phyloP scores from a whole-genome alignment of 2,113 vertebrate genomes.

The Periophthalmodon schlosseri region DNA sequence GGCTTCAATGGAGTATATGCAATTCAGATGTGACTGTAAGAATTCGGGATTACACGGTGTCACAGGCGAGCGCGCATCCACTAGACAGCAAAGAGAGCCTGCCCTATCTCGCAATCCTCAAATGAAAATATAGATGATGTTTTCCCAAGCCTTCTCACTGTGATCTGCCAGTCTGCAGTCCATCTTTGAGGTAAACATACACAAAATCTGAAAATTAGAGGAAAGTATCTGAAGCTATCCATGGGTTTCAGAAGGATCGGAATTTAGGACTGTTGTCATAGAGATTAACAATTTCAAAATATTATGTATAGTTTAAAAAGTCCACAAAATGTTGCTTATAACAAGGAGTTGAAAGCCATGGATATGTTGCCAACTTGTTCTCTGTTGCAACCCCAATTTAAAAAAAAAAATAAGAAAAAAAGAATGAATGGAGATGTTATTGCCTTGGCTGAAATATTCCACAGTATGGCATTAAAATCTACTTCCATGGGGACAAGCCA shows the following conservation, averaged over 20 bases:
- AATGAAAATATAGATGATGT: not conserved
- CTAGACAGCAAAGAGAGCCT: too few relatives aligned
- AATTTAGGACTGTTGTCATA: too few relatives aligned
- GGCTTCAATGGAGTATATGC: not conserved
- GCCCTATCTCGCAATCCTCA: not conserved
- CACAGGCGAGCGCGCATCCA: not conserved
- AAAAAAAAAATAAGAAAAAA: too few relatives aligned
- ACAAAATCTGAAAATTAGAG: not conserved
- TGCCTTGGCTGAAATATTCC: too few relatives aligned
- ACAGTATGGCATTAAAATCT: not conserved
- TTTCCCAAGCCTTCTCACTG: not conserved
- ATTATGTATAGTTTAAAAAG: too few relatives aligned
- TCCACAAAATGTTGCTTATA: too few relatives aligned
- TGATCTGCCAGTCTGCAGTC: not conserved
- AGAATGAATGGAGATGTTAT: not conserved
- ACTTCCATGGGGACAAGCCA: too few relatives aligned
- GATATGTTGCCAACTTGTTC: too few relatives aligned
- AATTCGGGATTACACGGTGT: not conserved
- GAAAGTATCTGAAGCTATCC: not conserved
- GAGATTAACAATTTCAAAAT: too few relatives aligned
- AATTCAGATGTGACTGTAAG: constrained; percentile 3
- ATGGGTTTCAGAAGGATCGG: too few relatives aligned
- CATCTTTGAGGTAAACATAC: not conserved
- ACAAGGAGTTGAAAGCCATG: too few relatives aligned
- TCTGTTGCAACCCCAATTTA: too few relatives aligned